These are phyloP conservation scores for Leptogaster cylindrica DNA, from an alignment of 2,888 invertebrate species.

Conservation along the genomic window DNA sequence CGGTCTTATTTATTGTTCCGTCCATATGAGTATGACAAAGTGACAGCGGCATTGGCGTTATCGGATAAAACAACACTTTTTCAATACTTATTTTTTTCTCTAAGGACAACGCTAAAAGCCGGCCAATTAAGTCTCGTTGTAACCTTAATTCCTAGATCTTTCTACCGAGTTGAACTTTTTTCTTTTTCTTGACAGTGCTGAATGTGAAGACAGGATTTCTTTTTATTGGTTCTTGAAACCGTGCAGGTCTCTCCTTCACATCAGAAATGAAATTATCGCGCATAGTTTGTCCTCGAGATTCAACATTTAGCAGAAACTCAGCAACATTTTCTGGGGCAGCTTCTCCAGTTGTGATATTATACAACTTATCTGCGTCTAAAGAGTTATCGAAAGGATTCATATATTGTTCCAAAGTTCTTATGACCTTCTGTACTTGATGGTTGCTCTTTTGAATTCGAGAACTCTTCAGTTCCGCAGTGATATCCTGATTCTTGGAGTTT, in stretches of 20 bases:
- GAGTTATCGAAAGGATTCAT: conserved; percentile 48
- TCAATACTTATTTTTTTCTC: conserved; percentile 46
- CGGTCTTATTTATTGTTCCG: conserved; percentile 49
- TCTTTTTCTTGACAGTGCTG: conserved; percentile 35
- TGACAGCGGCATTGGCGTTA: conserved; percentile 47
- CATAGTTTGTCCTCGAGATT: too few species aligned
- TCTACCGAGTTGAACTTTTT: conserved; percentile 46
- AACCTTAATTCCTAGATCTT: conserved; percentile 48
- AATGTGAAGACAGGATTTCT: conserved; percentile 46
- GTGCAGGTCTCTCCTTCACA: too few species aligned
- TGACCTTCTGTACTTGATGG: not conserved
- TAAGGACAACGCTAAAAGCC: conserved; percentile 48
- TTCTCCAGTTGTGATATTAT: conserved; percentile 49
- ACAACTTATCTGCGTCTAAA: conserved; percentile 48
- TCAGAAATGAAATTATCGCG: too few species aligned
- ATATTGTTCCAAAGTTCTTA: conserved; percentile 44
- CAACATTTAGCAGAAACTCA: conserved; percentile 17
- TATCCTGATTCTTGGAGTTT: not conserved
- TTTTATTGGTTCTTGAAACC: conserved; percentile 49
- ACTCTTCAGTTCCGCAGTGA: not conserved
- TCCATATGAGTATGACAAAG: conserved; percentile 51
- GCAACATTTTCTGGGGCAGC: conserved; percentile 45
- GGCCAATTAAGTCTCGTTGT: conserved; percentile 49
- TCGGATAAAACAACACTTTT: conserved; percentile 47
- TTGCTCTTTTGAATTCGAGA: too few species aligned